Evolutionary conservation across 2,113 vertebrate species (phyloP), one percentile per base, ranked within the genome.

Genomic region (Hippocampus mohnikei): DNA sequence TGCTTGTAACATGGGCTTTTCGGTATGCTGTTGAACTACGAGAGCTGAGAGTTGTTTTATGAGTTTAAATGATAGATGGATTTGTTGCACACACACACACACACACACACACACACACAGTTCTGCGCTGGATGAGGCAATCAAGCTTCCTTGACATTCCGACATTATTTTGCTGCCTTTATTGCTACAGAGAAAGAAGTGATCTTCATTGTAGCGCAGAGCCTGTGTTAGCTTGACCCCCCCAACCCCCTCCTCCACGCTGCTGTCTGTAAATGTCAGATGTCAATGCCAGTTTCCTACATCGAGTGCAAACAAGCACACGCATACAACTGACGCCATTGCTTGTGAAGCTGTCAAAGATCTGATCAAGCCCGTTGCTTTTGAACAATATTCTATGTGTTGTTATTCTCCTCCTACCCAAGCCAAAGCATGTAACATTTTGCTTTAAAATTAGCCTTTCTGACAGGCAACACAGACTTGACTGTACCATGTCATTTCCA

Each of bases 391-490:
- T 82, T 84, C 69, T 83, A 77, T 81, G 89, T 94, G 89, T 40
- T 69, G 84, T 71, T 70, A 70, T 76, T 85, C 78, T 86, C 80
- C 64, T 83, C 77, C 91, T 75, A 87, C 88, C 82, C 46, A 94
- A 96, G 94, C 95, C 95, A 96, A 98, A 96, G 96, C 95, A 96
- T 95, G 96, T 94, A 91, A 93, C 91, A 91, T 94, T 93, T 94
- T 92, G 94, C 92, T 92, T 93, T 91, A 91, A 94, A 92, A 93
- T 91, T 90, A 94, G 93, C 93, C 95, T 94, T 93, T 90, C 89
- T 84, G 89, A 87, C 69, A 81, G 94, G 94, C 93, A 92, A 88
- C 91, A 91, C 42, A 88, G 87, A 93, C 91, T 93, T 91, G 83
- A 94, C 93, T 93, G 92, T 89, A 93, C 75, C 90, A 93, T 93